Evolutionary conservation across 2,113 vertebrate genomes (phyloP).

Genomic region (Herpetotheres cachinnans): DNA sequence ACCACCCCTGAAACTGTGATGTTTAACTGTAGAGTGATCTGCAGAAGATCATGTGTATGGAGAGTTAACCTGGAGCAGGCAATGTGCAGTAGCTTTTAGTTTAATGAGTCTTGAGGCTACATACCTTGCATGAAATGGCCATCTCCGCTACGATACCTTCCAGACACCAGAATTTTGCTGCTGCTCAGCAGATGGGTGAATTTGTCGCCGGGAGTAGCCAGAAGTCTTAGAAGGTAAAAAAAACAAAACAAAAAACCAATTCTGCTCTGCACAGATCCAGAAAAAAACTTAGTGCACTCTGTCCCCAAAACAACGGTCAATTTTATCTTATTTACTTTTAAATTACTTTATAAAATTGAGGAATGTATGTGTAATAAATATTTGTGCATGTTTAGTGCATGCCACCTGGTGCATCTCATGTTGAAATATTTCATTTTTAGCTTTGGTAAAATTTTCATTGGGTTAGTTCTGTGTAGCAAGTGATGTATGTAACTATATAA

Average conservation of each 20-base stretch:
- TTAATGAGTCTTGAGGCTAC: not conserved
- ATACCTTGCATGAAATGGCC: not conserved
- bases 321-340: not conserved
- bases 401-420: not conserved
- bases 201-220: not conserved
- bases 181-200: not conserved
- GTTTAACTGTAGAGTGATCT: not conserved
- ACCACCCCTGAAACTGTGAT: not conserved
- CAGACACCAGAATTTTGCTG: not conserved
- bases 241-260: accelerated
- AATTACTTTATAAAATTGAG: not conserved
- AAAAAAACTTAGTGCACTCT: not conserved
- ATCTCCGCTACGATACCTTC: not conserved
- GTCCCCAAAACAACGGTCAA: not conserved
- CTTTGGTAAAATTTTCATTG: not conserved
- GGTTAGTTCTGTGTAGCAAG: not conserved
- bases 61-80: not conserved
- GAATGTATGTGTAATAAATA: not conserved
- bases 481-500: not conserved
- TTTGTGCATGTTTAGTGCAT: not conserved
- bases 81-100: not conserved
- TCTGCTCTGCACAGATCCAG: not conserved
- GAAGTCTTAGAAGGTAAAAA: not conserved
- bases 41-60: accelerated
- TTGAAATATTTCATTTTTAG: not conserved